A percentile compares a stretch with the other conserved stretches of the same genome.
These are phyloP conservation scores for Mythimna lalbum DNA, from an alignment of 2,888 invertebrate genomes.

Conservation along the genomic window DNA sequence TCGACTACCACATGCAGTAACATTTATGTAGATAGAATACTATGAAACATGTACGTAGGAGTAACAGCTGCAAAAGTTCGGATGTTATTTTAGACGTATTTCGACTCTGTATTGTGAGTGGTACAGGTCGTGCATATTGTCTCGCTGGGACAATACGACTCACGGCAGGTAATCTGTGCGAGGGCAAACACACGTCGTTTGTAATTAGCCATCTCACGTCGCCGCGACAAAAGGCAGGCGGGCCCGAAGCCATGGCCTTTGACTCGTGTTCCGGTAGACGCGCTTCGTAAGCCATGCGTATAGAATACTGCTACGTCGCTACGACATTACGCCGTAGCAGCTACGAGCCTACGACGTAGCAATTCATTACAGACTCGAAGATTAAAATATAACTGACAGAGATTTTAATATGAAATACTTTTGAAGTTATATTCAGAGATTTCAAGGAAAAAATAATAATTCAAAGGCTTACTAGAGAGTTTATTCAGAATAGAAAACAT, in stretches of 20 bases:
- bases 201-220: constrained; percentile 78
- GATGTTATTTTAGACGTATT: constrained; percentile 53
- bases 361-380: constrained; percentile 28
- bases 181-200: constrained; percentile 73
- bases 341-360: constrained; percentile 52
- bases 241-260: constrained; percentile 66
- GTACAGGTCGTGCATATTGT: constrained; percentile 63
- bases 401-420: constrained; percentile 4
- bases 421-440: constrained; percentile 3
- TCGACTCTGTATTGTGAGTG: constrained; percentile 49
- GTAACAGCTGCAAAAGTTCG: constrained; percentile 44
- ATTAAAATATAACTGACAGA: constrained; percentile 37
- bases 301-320: constrained; percentile 60
- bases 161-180: constrained; percentile 73
- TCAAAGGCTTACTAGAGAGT: background rate
- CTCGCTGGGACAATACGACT: constrained; percentile 63
- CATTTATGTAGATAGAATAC: constrained; percentile 23
- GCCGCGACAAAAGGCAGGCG: constrained; percentile 71
- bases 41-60: constrained; percentile 9
- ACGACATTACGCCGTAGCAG: constrained; percentile 37
- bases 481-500: background rate
- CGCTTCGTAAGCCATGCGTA: constrained; percentile 68
- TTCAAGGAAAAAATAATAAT: constrained; percentile 2
- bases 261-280: constrained; percentile 65
- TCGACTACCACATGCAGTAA: constrained; percentile 17